Evolutionary conservation across 2,888 invertebrate species (phyloP).

Genomic region (Metellina segmentata): DNA sequence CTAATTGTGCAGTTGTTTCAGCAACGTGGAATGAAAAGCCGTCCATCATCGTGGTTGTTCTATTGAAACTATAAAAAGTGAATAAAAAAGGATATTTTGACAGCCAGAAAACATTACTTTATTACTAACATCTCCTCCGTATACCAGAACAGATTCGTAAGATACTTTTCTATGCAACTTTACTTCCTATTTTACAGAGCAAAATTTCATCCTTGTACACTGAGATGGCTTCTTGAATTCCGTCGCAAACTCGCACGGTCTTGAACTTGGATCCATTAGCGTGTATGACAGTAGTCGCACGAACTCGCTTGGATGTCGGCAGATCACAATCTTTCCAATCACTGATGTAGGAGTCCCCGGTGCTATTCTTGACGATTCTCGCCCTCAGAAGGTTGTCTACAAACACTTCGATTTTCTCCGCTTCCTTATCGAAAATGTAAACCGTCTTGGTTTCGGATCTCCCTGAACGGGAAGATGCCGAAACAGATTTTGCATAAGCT

Average conservation of each 20-base stretch:
- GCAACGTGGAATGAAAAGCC: too few species aligned
- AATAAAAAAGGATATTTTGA: too few species aligned
- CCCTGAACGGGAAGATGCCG: background rate
- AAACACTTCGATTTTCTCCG: background rate
- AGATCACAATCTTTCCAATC: conserved; percentile 6
- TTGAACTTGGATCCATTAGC: conserved; percentile 30
- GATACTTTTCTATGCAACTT: background rate
- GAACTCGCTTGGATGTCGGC: background rate
- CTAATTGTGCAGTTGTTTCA: too few species aligned
- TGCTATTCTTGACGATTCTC: background rate
- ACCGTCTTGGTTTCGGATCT: conserved; percentile 23
- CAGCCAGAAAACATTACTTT: too few species aligned
- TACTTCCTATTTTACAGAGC: conserved; percentile 25
- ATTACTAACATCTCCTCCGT: too few species aligned
- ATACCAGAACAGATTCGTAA: too few species aligned
- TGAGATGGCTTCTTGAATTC: conserved; percentile 19
- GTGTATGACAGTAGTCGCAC: conserved; percentile 17
- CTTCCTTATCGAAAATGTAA: conserved; percentile 3
- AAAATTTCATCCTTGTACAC: conserved; percentile 29
- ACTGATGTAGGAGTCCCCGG: background rate
- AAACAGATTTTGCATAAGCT: background rate
- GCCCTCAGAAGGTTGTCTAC: conserved; percentile 20
- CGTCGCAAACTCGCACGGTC: conserved; percentile 14
- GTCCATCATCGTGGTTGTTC: too few species aligned
- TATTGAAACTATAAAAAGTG: too few species aligned